These are phyloP conservation scores for Ips nitidus DNA, from an alignment of 1,140 invertebrate species.

Conservation along the genomic window DNA sequence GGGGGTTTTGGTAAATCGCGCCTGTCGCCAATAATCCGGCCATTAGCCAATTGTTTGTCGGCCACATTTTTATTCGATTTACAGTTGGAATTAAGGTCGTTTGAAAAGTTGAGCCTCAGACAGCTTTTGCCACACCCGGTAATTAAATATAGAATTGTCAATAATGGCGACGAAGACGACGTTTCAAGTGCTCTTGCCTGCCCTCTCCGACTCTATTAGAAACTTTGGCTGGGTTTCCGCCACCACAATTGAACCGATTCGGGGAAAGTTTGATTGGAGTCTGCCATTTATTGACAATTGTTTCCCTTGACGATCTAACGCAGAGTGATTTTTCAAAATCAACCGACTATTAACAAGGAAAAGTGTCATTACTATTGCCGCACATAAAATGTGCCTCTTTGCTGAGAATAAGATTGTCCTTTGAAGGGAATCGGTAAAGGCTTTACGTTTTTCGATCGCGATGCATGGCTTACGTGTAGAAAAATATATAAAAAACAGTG, in stretches of 20 bases:
- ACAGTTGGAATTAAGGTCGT: neutral
- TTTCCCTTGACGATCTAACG: no score
- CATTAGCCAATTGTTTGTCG: slow-evolving; percentile 33
- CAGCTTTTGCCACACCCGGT: slow-evolving; percentile 5
- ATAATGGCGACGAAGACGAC: neutral
- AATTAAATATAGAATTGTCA: slow-evolving; percentile 15
- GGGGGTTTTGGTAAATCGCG: slow-evolving; percentile 17
- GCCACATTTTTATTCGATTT: slow-evolving; percentile 18
- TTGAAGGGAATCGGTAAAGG: no score
- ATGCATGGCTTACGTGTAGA: no score
- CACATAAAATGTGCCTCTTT: no score
- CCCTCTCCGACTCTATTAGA: slow-evolving; percentile 14
- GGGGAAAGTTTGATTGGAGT: slow-evolving; percentile 3
- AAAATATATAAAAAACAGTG: no score
- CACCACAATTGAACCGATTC: slow-evolving; percentile 6
- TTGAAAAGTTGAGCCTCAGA: neutral
- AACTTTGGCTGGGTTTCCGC: neutral
- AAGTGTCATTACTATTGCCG: no score
- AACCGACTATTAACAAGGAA: no score
- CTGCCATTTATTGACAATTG: neutral
- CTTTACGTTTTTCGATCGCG: no score
- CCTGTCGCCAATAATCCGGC: slow-evolving; percentile 16
- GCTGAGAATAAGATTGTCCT: no score
- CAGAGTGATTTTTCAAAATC: no score
- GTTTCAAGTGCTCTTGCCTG: slow-evolving; percentile 4